phyloP scores from a whole-genome alignment of 2,113 vertebrate genomes.

The Gobio gobio region DNA sequence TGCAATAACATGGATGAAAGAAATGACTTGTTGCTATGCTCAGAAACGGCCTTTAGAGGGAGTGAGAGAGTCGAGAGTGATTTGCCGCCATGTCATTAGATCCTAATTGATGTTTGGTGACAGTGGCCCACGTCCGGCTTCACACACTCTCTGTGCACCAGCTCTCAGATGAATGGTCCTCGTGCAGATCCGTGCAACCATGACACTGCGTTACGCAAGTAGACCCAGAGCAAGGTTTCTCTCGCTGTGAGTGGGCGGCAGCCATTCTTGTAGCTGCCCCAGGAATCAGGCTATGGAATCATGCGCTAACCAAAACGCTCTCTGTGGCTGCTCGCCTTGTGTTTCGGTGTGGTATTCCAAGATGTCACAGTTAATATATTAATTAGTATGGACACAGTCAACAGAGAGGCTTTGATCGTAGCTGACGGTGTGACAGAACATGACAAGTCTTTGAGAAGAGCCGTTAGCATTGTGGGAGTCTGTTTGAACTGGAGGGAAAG shows the following conservation, averaged over 20 bases:
- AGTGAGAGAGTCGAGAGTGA: slow-evolving; percentile 60
- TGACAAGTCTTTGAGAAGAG: slow-evolving; percentile 52
- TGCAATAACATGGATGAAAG: neutral
- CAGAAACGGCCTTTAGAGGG: slow-evolving; percentile 68
- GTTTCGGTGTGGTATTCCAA: neutral
- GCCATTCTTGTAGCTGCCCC: slow-evolving; percentile 11
- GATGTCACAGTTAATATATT: slow-evolving; percentile 15
- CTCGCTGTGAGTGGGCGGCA: slow-evolving; percentile 46
- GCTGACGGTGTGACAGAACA: slow-evolving; percentile 61
- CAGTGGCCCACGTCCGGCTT: slow-evolving; percentile 61
- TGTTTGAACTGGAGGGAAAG: slow-evolving; percentile 50
- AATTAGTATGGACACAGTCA: slow-evolving; percentile 48
- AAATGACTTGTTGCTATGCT: slow-evolving; percentile 45
- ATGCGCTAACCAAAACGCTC: slow-evolving; percentile 12
- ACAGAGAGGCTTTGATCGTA: slow-evolving; percentile 44
- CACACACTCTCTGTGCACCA: slow-evolving; percentile 60
- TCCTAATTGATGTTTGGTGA: slow-evolving; percentile 68
- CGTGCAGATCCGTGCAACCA: slow-evolving; percentile 45
- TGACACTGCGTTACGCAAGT: slow-evolving; percentile 61
- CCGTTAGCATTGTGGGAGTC: slow-evolving; percentile 53
- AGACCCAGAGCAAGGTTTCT: slow-evolving; percentile 38
- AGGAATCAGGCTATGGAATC: slow-evolving; percentile 6
- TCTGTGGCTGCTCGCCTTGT: neutral
- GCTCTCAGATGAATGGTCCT: slow-evolving; percentile 64
- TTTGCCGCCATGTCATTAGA: slow-evolving; percentile 46